Base-by-base conservation (phyloP, 2,113 vertebrate species). In the Tachuris rubrigastra region DNA sequence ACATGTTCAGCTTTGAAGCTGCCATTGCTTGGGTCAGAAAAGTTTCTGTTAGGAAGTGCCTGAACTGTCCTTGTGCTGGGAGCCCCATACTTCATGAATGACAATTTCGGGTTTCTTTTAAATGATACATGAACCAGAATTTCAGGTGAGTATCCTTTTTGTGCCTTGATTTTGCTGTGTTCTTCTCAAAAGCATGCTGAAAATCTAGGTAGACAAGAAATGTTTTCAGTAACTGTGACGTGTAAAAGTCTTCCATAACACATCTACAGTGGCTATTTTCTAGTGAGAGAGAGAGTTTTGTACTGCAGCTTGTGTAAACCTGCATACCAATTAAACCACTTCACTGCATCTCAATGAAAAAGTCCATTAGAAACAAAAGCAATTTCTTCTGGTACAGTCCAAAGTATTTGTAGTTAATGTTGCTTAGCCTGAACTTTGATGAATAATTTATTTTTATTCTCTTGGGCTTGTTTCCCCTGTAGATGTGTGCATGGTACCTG, bases 401-500 rank as follows among this genome's bases (percentile, higher is more conserved):
- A 92, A 97, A 95, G 73, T 89, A 94, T 93, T 90, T 94, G 88
- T 90, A 96, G 79, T 92, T 94, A 96, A 95, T 96, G 87, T 96
- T 91, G 71, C 97, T 96, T 89, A 95, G 82, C 93, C 93, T 95
- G 89, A 95, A 90, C 88, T 93, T 93, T 94, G 94, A 96, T 97
- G 84, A 97, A 96, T 97, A 83, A 96, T 68, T 60, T 87, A 62
- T 88, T 87, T 76, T 87, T 95, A 79, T 87, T 85, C 96, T 97
- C 69, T 95, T 94, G 81, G 79, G 33, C 88, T 95, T 95, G 85
- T 96, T 85, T 95, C 85, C 65, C 82, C 93, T 91, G 56, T 94
- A 99, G 99, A 97, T 99, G 99, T 80, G 98, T 99, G 42, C 99
- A 99, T 28, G 99, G 99, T 78, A 98, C 98, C 89, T 99, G 99